Conservation (phyloP, 2,888 invertebrate species). For the Pseudanteris insignis region DNA sequence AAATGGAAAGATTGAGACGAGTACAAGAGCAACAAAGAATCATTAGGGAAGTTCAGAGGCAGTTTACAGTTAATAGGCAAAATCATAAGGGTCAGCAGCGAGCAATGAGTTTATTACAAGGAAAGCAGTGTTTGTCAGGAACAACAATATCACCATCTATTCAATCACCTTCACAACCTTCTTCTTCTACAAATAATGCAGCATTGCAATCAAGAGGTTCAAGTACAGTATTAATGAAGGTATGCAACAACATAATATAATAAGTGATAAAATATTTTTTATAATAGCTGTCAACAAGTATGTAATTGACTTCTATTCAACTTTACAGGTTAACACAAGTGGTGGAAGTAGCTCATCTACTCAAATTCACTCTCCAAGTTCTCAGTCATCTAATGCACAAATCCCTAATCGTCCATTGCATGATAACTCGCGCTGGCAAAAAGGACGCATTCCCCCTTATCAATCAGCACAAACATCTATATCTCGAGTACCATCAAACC, state of each 20-base stretch:
- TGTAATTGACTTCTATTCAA: neutral
- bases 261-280: neutral
- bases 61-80: conserved; percentile 79
- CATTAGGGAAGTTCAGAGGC: conserved; percentile 82
- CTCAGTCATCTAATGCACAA: conserved; percentile 48
- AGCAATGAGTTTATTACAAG: conserved; percentile 78
- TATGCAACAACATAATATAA: too few species aligned
- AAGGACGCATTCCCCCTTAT: conserved; percentile 55
- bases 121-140: conserved; percentile 67
- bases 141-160: conserved; percentile 59
- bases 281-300: too few species aligned
- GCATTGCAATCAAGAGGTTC: conserved; percentile 58
- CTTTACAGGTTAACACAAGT: conserved; percentile 58
- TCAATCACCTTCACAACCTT: conserved; percentile 50
- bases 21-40: conserved; percentile 88
- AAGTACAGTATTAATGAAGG: conserved; percentile 62
- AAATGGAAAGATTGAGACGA: conserved; percentile 85
- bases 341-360: conserved; percentile 46
- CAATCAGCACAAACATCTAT: conserved; percentile 56
- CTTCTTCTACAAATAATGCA: conserved; percentile 41
- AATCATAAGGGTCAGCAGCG: conserved; percentile 75
- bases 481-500: conserved; percentile 56
- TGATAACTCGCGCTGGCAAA: conserved; percentile 60
- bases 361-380: conserved; percentile 40
- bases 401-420: conserved; percentile 56